Evolutionary conservation across 2,888 invertebrate genomes (phyloP).

Genomic region (Oscheius sp.): DNA sequence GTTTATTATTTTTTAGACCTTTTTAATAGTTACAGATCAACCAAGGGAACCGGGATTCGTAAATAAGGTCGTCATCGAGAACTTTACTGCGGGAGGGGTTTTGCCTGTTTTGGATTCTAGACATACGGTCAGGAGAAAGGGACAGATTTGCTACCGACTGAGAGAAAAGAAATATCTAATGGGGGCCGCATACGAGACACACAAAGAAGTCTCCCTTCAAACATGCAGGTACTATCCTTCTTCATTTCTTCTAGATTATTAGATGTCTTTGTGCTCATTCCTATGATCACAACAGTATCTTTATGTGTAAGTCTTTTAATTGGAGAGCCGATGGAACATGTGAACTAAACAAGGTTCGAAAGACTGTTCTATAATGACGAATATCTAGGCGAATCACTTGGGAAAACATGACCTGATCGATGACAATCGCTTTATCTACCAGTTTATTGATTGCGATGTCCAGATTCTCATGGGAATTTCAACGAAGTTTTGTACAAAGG

Average conservation of each 20-base stretch:
- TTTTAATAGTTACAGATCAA: neutral
- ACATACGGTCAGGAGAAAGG: constrained; percentile 15
- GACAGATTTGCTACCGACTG: constrained; percentile 59
- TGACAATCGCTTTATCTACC: constrained; percentile 55
- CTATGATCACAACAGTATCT: constrained; percentile 29
- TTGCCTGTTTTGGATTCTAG: constrained; percentile 23
- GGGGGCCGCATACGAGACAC: constrained; percentile 54
- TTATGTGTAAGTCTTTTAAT: constrained; percentile 56
- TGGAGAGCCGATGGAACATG: constrained; percentile 55
- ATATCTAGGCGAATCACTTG: constrained; percentile 18
- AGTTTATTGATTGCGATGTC: constrained; percentile 63
- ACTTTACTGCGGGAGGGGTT: constrained; percentile 12
- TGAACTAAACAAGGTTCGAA: constrained; percentile 58
- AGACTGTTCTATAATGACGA: constrained; percentile 29
- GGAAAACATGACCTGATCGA: constrained; percentile 64
- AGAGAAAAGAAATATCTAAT: constrained; percentile 56
- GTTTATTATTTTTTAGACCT: neutral
- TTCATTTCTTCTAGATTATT: neutral
- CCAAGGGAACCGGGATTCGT: constrained; percentile 39
- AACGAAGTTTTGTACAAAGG: constrained; percentile 38
- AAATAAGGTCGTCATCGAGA: constrained; percentile 48
- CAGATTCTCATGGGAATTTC: constrained; percentile 47
- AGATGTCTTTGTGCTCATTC: constrained; percentile 56
- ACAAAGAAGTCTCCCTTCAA: constrained; percentile 52
- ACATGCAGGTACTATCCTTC: constrained; percentile 51